Base-by-base conservation (phyloP, 30 jellyfish, hydroid and myxozoan species). In the Rhopilema esculentum region DNA sequence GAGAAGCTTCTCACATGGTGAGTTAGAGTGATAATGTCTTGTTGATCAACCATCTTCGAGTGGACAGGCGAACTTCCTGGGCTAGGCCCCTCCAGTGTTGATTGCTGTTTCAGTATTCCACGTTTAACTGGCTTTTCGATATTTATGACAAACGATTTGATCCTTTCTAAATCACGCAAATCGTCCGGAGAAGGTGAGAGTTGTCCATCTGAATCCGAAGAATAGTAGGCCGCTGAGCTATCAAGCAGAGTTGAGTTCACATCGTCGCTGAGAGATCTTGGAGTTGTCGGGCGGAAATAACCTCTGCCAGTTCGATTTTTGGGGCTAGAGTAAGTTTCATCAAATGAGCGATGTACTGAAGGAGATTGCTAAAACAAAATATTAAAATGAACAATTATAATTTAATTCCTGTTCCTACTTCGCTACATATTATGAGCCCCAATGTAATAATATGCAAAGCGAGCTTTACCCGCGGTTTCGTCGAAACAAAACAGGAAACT, bases 1-100 rank as follows among this genome's bases (percentile, higher is more conserved):
- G 99, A 94, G 82, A 94, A 94, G 64, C 88, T 94, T 75, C 99
- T 78, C 29, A 94, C 99, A 83, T 94, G 99, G 8, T 77, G 97
- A 28, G 99, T 94, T 33, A 94, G 91, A 0, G 97, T 89, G 29
- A 91, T 89, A 29, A 94, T 94, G 82, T 89, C 99, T 26, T 94
- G 97, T 75, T 89, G 97, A 74, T 94, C 97, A 53, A 94, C 99
- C 99, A 94, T 94, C 85, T 33, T 72, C 33, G 85, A 30, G 31
- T 27, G 81, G 17, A 26, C 71, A 48, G 87, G 91, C 79, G 96
- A 77, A 76, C 92, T 72, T 84, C 85, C 92, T 78, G 90, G 96
- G 82, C 82, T 64, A n/a, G 75, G 72, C 61, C 89, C 84, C 25
- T 78, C 77, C 4, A 33, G 18, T 16, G 50, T 30, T 7, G 86